Evolutionary conservation across 2,797 vertebrate species (phyloP), one percentile per base, ranked within the genome.

Genomic region (Semotilus atromaculatus): DNA sequence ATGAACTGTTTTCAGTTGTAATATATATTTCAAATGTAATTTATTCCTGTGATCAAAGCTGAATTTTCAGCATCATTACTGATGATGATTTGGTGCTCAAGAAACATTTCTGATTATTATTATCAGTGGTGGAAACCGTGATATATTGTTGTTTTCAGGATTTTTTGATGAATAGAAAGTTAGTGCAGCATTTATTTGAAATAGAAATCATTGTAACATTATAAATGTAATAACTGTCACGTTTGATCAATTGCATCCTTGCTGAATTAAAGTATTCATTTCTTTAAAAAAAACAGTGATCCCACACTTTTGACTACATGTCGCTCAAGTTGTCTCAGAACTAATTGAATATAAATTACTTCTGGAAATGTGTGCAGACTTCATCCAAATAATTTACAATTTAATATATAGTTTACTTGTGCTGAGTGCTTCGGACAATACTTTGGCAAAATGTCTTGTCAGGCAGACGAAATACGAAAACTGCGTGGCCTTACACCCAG

Each of bases 1-100:
- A 68, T 40, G 0, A 23, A 0, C 2, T 6, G 8, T 38, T 58
- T 58, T 68, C 66, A 13, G 0, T n/a, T 5, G n/a, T 11, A n/a
- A n/a, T 70, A 70, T 70, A 70, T 40, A 40, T 4, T 4, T 58
- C n/a, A n/a, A n/a, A 5, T 7, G 7, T 23, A 7, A 26, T 70
- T n/a, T 43, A 70, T n/a, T 43, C 0, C 8, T 3, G 66, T 38
- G 31, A 67, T 67, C 18, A 21, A 10, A 67, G 8, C 64, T 11
- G 67, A 1, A 40, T 70, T 70, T 70, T 68, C 66, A n/a, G 21
- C 5, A 7, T 40, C 67, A n/a, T 70, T n/a, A 7, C 11, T 70
- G 1, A 34, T 64, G 14, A 18, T 10, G 64, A 34, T 43, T 43
- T 43, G 40, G 0, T 43, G 40, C 10, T 18, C 14, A 18, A 19